Evolutionary conservation across 1,140 invertebrate species (phyloP), one percentile per base, ranked within the genome.

Genomic region (Bemisia tabaci): DNA sequence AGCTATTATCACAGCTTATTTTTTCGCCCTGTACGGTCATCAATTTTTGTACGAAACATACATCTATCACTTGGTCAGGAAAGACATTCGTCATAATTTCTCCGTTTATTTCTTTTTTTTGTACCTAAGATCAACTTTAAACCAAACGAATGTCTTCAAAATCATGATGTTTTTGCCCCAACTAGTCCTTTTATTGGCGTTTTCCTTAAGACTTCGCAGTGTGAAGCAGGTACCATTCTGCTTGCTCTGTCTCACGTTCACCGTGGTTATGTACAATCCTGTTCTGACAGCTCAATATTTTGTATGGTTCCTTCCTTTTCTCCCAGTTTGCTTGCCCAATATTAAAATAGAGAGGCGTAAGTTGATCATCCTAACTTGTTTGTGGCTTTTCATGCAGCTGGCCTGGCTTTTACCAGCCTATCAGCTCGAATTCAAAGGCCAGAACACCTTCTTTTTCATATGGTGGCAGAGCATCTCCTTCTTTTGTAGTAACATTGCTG

Each of bases 51-150:
- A 95, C 67, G 94, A 99, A 78, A 92, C 93, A 1, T 89, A 96
- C 69, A 79, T 98, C 17, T 98, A 98, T 79, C 97, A 99, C 78
- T 75, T 98, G 2, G 81, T 85, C 22, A 82, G 97, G 69, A 87
- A 87, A 73, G 97, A 99, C 77, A 87, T 87, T 0, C 83, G 87
- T n/a, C 97, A 99, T 75, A n/a, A n/a, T n/a, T n/a, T n/a, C n/a
- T n/a, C n/a, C n/a, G n/a, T n/a, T n/a, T n/a, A n/a, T n/a, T n/a
- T 99, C 99, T 78, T 99, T 99, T 77, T 98, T 95, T 0, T 95
- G 59, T 98, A 98, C 78, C 79, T 98, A 27, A 84, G 83, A n/a
- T 79, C 73, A 21, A 75, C 73, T 67, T 63, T 68, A 0, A 33
- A 71, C 70, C 63, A 67, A 26, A 48, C 68, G 27, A 62, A 71